phyloP scores from a whole-genome alignment of 2,888 invertebrate genomes.

The Subacronicta megacephala region DNA sequence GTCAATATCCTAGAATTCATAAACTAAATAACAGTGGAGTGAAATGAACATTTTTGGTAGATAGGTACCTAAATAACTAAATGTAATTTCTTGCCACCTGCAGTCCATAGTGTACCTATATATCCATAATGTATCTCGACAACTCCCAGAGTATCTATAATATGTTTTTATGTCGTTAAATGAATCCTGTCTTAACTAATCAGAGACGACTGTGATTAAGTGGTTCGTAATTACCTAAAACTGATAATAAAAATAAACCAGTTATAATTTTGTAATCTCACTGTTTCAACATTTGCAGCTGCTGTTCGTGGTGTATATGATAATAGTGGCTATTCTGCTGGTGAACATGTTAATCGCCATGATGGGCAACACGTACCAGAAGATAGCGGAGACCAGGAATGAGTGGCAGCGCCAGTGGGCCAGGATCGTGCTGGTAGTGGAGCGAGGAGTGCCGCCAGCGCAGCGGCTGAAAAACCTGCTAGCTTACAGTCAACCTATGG shows the following conservation, averaged over 20 bases:
- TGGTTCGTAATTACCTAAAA: constrained; percentile 18
- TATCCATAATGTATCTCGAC: no score
- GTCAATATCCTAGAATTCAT: no score
- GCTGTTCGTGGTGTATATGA: constrained; percentile 99
- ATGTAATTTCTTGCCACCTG: no score
- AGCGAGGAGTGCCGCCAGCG: constrained; percentile 97
- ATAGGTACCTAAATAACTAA: no score
- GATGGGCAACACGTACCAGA: constrained; percentile 99
- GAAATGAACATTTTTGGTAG: no score
- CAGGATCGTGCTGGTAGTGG: constrained; percentile 98
- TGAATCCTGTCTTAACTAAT: constrained; percentile 29
- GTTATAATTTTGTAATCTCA: constrained; percentile 15
- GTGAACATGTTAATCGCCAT: constrained; percentile 99
- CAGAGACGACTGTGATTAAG: constrained; percentile 13
- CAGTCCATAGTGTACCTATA: no score
- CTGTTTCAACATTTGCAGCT: constrained; percentile 86
- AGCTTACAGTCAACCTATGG: constrained; percentile 98
- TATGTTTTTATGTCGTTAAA: constrained; percentile 3
- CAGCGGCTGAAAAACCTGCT: constrained; percentile 95
- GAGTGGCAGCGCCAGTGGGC: constrained; percentile 99
- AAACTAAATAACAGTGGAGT: no score
- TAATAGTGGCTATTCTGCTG: constrained; percentile 97
- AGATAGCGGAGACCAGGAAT: constrained; percentile 98
- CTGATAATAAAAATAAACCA: constrained; percentile 25
- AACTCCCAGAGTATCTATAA: not conserved